Evolutionary conservation across 2,113 vertebrate genomes (phyloP).

Genomic region (Plectropomus leopardus): DNA sequence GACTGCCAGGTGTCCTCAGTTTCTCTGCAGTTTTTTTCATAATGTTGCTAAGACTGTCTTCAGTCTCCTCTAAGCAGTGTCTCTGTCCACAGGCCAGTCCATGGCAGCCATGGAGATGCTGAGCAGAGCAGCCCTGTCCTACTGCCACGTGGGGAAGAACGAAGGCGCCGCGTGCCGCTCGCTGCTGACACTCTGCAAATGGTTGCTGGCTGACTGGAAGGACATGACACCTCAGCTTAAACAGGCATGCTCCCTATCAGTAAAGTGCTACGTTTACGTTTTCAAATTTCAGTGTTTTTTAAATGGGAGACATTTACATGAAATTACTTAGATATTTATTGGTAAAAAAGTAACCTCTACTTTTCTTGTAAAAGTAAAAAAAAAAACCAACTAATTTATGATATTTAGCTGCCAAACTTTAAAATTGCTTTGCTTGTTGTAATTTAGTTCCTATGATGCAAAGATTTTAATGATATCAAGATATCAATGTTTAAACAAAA

Average conservation of each 20-base stretch:
- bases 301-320: background rate
- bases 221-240: slow-evolving; percentile 96
- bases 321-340: background rate
- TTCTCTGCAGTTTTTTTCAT: rapidly evolving
- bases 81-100: slow-evolving; percentile 89
- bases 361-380: background rate
- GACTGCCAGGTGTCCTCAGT: background rate
- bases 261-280: background rate
- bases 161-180: slow-evolving; percentile 96
- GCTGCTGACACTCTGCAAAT: slow-evolving; percentile 95
- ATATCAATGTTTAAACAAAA: too few relatives aligned
- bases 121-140: slow-evolving; percentile 94
- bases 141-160: slow-evolving; percentile 93
- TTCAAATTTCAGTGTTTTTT: background rate
- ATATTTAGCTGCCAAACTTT: background rate
- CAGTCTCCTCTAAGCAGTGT: background rate
- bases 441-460: too few relatives aligned
- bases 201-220: slow-evolving; percentile 98
- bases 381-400: background rate
- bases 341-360: background rate
- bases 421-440: background rate
- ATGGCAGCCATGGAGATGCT: slow-evolving; percentile 97
- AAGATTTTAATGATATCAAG: too few relatives aligned
- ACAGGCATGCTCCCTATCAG: slow-evolving; percentile 77
- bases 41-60: background rate